Evolutionary conservation across 2,797 vertebrate genomes (phyloP), one percentile per base, ranked within the genome.

Genomic region (Cuniculus paca): DNA sequence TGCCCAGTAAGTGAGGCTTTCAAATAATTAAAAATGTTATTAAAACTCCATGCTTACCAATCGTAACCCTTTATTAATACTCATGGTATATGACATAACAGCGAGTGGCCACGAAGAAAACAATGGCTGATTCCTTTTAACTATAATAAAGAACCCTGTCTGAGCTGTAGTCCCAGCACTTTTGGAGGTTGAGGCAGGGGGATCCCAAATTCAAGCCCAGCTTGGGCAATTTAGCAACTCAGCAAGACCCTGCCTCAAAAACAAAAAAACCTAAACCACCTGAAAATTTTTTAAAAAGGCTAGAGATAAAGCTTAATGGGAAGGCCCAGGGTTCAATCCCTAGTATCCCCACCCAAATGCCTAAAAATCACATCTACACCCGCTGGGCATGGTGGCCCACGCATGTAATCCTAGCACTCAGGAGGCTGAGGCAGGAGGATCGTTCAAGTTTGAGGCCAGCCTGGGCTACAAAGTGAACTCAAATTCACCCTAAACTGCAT

Each of bases 21-120:
- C 89, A 94, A 96, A 78, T 81, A 91, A 88, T 70, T 84, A 24
- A 94, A 94, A 93, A 85, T 70, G 16, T 24, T 50, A 88, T 61
- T 84, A 94, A 95, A 96, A 68, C 80, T 78, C 72, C 50, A 72
- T 61, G 39, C 11, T 48, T 83, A 95, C 2, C 79, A 91, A 93
- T 54, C 58, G 7, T 31, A 60, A 36, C 61, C 12, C 68, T 85
- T 65, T 92, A 68, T 89, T 70, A 93, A 74, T 60, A 90, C 17
- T 36, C 19, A n/a, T 65, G 36, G 34, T 68, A 31, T 16, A 63
- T 63, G 34, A 61, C n/a, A 84, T 84, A 92, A 58, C 6, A 88
- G 42, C 20, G 89, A 94, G 42, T 45, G 2, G 50, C 36, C 63
- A 92, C 28, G 63, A 83, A 87, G 22, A 79, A 72, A 85, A 78